phyloP scores from a whole-genome alignment of 2,113 vertebrate genomes.

The Cyphomyrus discorhynchus region DNA sequence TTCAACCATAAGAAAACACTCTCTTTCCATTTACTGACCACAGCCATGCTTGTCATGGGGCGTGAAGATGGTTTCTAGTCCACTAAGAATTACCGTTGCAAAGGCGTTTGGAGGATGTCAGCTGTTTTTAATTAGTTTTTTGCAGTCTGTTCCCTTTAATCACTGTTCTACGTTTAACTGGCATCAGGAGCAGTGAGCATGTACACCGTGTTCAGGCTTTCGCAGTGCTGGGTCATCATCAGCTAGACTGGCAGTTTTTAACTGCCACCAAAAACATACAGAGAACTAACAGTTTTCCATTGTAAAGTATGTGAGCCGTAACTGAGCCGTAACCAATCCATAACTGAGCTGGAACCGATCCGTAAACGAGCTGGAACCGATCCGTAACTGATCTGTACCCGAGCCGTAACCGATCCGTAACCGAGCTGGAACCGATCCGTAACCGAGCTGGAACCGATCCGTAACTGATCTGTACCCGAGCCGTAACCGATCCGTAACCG shows the following conservation, averaged over 20 bases:
- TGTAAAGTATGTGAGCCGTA: background rate
- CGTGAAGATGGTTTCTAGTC: background rate
- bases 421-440: too few relatives aligned
- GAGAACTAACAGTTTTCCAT: background rate
- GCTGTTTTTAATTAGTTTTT: background rate
- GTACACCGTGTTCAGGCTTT: background rate
- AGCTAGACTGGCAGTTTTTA: background rate
- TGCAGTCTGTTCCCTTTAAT: background rate
- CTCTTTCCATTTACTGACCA: background rate
- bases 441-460: too few relatives aligned
- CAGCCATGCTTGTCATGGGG: background rate
- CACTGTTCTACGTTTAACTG: background rate
- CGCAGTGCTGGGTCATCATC: background rate
- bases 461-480: too few relatives aligned
- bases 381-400: too few relatives aligned
- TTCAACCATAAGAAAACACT: background rate
- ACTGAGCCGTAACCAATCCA: fast-evolving
- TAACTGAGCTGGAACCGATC: fast-evolving
- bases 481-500: too few relatives aligned
- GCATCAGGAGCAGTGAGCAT: background rate
- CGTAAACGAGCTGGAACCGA: too few relatives aligned
- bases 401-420: too few relatives aligned
- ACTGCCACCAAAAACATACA: background rate
- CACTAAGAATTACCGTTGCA: background rate
- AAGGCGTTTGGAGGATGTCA: background rate